A percentile compares a stretch with the other conserved stretches of the same genome.
phyloP scores from a whole-genome alignment of 2,113 vertebrate species.

The Tretioscincus oriximinensis region DNA sequence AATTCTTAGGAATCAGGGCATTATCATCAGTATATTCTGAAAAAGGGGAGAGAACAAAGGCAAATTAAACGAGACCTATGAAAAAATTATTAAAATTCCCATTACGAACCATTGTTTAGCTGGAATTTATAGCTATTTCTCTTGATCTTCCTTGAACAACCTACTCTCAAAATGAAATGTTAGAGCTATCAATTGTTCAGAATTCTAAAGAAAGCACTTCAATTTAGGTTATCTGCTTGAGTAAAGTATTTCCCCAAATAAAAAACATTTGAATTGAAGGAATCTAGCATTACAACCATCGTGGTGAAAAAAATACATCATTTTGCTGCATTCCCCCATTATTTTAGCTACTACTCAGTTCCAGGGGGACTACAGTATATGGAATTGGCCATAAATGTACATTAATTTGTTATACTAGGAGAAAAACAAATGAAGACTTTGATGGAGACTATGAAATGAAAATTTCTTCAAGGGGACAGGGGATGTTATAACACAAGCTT shows the following conservation, averaged over 20 bases:
- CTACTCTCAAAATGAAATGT: neutral
- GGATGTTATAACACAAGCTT: no score
- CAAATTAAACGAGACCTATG: neutral
- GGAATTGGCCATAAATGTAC: neutral
- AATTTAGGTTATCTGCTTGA: no score
- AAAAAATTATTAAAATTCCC: neutral
- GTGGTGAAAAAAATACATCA: neutral
- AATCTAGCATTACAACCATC: neutral
- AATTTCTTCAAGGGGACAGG: neutral
- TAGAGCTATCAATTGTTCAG: neutral
- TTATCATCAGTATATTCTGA: conserved; percentile 92
- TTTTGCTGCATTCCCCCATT: neutral
- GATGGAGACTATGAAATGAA: neutral
- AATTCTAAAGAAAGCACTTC: neutral
- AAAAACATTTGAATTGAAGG: neutral
- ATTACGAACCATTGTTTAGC: neutral
- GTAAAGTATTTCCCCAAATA: no score
- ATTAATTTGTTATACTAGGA: neutral
- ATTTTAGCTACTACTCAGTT: no score
- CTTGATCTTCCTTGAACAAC: neutral
- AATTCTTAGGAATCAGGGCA: conserved; percentile 92
- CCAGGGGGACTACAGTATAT: neutral
- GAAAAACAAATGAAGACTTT: no score
- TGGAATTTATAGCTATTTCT: neutral
- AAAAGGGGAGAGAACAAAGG: conserved; percentile 31